Evolutionary conservation across 2,888 invertebrate species (phyloP).

Genomic region (Lepas anatifera): DNA sequence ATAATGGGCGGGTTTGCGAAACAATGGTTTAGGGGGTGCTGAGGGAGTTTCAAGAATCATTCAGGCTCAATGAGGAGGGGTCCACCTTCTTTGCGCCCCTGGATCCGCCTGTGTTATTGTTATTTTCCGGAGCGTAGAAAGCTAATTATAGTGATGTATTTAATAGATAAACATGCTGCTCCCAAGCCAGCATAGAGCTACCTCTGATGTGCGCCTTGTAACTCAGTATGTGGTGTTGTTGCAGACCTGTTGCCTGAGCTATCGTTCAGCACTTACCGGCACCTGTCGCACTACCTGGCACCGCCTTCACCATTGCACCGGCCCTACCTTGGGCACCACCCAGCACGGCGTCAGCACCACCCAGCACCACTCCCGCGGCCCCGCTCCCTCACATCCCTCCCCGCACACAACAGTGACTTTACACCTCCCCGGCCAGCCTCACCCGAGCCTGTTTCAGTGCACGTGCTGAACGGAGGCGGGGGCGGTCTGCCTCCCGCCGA

Average conservation of each 20-base stretch:
- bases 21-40: too few species aligned
- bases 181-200: too few species aligned
- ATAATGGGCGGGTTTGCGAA: too few species aligned
- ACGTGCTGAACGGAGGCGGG: background rate
- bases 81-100: too few species aligned
- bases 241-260: background rate
- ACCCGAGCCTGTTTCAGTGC: background rate
- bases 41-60: too few species aligned
- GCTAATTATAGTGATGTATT: too few species aligned
- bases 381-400: background rate
- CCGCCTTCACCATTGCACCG: background rate
- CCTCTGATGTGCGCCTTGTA: too few species aligned
- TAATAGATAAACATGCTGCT: too few species aligned
- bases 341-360: background rate
- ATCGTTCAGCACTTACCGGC: background rate
- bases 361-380: background rate
- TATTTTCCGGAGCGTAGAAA: too few species aligned
- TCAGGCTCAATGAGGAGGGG: too few species aligned
- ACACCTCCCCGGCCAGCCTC: background rate
- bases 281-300: background rate
- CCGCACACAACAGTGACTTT: background rate
- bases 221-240: background rate
- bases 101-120: too few species aligned
- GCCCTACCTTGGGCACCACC: background rate
- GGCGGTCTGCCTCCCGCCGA: conserved; percentile 65